These are phyloP conservation scores for Poeciliopsis turneri DNA, from an alignment of 2,797 vertebrate genomes.

Conservation along the genomic window DNA sequence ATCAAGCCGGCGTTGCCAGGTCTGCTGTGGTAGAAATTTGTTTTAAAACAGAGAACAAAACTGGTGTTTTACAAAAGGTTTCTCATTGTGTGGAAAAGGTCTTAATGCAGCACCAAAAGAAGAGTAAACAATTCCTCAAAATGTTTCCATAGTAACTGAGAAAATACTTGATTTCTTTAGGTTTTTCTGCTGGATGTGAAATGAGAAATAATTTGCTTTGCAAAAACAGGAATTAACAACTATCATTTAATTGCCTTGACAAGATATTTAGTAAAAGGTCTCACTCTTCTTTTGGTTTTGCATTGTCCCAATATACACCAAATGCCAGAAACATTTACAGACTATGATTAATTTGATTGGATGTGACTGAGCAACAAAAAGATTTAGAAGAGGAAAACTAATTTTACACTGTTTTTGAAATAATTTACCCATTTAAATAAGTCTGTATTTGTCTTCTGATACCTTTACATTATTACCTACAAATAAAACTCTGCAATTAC, in stretches of 20 bases:
- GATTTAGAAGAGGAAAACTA: not conserved
- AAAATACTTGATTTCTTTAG: not conserved
- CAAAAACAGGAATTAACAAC: not conserved
- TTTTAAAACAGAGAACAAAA: not conserved
- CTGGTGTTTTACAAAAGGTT: not conserved
- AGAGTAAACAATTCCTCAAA: not conserved
- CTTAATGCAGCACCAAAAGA: not conserved
- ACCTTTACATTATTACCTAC: no score
- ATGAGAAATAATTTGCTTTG: not conserved
- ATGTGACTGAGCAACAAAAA: not conserved
- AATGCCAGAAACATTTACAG: not conserved
- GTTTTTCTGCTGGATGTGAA: not conserved
- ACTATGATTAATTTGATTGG: not conserved
- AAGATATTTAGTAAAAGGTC: not conserved
- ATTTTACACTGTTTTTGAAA: no score
- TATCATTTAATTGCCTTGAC: not conserved
- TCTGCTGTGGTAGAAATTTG: not conserved
- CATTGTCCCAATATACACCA: not conserved
- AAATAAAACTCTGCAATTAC: no score
- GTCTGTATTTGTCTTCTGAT: no score
- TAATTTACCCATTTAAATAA: no score
- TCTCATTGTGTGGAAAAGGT: not conserved
- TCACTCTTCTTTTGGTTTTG: not conserved
- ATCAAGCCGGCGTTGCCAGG: not conserved
- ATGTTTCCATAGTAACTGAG: not conserved